Conservation (phyloP, 2,113 vertebrate species). For the Phrynosoma blainvillii region DNA sequence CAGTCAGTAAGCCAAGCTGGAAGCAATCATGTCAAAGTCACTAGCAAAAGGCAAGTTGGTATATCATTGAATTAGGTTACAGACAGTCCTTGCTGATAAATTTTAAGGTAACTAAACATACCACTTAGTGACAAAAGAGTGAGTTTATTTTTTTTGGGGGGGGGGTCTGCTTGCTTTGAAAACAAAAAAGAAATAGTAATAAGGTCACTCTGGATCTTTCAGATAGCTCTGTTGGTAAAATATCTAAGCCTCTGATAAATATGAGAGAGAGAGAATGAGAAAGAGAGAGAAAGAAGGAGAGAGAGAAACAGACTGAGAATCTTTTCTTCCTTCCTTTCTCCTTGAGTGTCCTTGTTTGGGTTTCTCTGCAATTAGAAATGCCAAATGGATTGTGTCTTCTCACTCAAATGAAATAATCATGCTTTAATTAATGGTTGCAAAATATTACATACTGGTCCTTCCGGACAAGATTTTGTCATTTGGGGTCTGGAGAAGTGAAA, state of each 20-base stretch:
- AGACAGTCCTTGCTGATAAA: neutral
- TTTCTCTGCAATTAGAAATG: neutral
- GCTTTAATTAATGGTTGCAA: constrained; percentile 52
- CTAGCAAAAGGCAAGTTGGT: neutral
- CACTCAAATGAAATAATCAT: constrained; percentile 15
- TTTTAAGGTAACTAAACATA: neutral
- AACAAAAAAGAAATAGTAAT: neutral
- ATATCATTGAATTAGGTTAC: neutral
- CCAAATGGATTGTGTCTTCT: accelerated
- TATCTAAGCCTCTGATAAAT: neutral
- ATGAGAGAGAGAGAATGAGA: neutral
- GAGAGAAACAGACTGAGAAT: accelerated
- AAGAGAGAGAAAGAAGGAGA: neutral
- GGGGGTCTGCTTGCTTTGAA: neutral
- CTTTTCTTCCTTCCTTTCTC: neutral
- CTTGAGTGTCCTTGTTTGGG: constrained; percentile 33
- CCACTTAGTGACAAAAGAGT: neutral
- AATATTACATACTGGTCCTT: constrained; percentile 21
- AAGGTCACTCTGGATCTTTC: neutral
- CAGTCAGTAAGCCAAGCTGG: neutral
- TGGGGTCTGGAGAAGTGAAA: constrained; percentile 38
- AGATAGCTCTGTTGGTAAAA: too few relatives aligned
- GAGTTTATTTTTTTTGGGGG: neutral
- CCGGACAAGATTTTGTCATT: constrained; percentile 35
- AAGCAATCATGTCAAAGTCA: neutral